These are phyloP conservation scores for Biston betularia DNA, from an alignment of 2,888 invertebrate genomes.

Conservation along the genomic window DNA sequence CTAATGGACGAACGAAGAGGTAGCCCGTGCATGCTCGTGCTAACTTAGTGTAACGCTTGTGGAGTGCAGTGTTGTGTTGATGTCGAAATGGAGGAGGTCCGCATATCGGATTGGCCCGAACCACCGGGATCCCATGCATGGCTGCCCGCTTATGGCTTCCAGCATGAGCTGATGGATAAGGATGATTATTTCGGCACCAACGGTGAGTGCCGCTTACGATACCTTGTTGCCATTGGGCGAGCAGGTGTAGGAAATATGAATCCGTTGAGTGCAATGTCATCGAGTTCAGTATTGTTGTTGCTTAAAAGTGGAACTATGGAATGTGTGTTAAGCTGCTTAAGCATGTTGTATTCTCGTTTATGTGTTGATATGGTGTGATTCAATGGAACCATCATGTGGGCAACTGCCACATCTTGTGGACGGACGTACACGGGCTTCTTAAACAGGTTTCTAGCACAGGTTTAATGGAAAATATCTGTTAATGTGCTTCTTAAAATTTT, in stretches of 20 bases:
- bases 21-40: constrained; percentile 82
- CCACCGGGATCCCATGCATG: constrained; percentile 91
- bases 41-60: constrained; percentile 73
- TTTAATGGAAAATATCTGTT: constrained; percentile 39
- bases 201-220: constrained; percentile 79
- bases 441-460: constrained; percentile 46
- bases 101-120: constrained; percentile 89
- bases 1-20: constrained; percentile 83
- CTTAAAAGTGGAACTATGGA: constrained; percentile 53
- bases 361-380: constrained; percentile 42
- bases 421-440: constrained; percentile 45
- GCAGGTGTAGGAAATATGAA: constrained; percentile 39
- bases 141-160: constrained; percentile 93
- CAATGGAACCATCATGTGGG: constrained; percentile 42
- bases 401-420: constrained; percentile 48
- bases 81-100: constrained; percentile 87
- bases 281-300: constrained; percentile 57
- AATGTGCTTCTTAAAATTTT: constrained; percentile 21
- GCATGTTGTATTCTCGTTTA: constrained; percentile 40
- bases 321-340: constrained; percentile 43
- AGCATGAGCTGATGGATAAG: constrained; percentile 88
- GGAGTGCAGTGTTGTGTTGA: constrained; percentile 83
- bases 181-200: constrained; percentile 89
- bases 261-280: constrained; percentile 50
- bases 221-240: constrained; percentile 48